These are phyloP conservation scores for Cephus cinctus DNA, from an alignment of 1,140 invertebrate species.

Conservation along the genomic window DNA sequence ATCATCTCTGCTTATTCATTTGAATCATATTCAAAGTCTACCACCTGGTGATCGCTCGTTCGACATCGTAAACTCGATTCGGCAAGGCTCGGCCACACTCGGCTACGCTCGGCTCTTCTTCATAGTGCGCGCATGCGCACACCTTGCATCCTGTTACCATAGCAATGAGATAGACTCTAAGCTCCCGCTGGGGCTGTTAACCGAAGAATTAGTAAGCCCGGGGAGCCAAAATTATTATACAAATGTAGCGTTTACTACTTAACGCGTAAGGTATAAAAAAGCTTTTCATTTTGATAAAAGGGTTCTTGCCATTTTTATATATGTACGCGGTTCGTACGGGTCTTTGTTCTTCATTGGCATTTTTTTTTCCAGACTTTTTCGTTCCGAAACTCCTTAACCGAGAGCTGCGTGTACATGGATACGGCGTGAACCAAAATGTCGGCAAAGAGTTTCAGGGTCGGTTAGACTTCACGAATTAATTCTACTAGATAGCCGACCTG, in stretches of 20 bases:
- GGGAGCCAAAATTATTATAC: conserved; percentile 30
- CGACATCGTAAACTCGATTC: background rate
- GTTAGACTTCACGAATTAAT: too few relatives aligned
- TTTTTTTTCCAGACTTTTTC: background rate
- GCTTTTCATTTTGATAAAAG: background rate
- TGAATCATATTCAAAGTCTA: too few relatives aligned
- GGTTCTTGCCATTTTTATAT: background rate
- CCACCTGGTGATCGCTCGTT: too few relatives aligned
- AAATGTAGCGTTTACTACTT: conserved; percentile 22
- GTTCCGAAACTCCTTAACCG: too few relatives aligned
- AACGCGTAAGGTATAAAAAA: background rate
- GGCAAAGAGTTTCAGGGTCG: too few relatives aligned
- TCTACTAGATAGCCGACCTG: too few relatives aligned
- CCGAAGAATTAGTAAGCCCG: conserved; percentile 33
- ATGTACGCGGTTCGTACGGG: conserved; percentile 6
- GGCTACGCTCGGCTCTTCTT: background rate
- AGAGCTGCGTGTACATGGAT: too few relatives aligned
- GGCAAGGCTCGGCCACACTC: background rate
- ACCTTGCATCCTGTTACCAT: conserved; percentile 31
- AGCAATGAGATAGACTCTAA: conserved; percentile 24
- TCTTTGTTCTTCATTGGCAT: background rate
- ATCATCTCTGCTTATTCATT: too few relatives aligned
- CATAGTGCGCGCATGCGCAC: conserved; percentile 16
- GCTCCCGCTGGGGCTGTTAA: conserved; percentile 31
- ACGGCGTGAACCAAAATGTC: too few relatives aligned